These are phyloP conservation scores for Drosophila longiperda DNA, from an alignment of 2,888 invertebrate genomes.

Conservation along the genomic window DNA sequence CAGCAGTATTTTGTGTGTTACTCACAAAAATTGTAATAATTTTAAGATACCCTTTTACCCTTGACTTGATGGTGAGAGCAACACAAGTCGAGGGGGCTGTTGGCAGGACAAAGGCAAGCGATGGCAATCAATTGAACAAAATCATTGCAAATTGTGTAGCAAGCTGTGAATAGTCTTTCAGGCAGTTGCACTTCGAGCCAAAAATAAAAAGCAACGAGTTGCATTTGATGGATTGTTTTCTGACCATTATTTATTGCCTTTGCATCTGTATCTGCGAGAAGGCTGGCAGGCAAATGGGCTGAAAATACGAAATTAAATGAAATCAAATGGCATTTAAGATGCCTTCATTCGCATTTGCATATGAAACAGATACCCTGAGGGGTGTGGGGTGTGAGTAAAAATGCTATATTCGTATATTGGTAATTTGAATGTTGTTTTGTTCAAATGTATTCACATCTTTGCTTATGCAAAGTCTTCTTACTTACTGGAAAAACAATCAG, in stretches of 20 bases:
- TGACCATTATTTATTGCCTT: slow-evolving; percentile 34
- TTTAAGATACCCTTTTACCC: background rate
- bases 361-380: slow-evolving; percentile 22
- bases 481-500: slow-evolving; percentile 68
- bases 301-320: slow-evolving; percentile 53
- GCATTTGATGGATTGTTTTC: slow-evolving; percentile 51
- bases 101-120: slow-evolving; percentile 35
- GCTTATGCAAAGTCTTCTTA: slow-evolving; percentile 76
- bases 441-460: slow-evolving; percentile 61
- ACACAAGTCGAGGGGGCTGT: slow-evolving; percentile 14
- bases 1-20: background rate
- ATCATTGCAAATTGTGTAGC: slow-evolving; percentile 71
- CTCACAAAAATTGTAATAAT: too few species aligned
- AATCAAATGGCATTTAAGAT: slow-evolving; percentile 66
- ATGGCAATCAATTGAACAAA: slow-evolving; percentile 62
- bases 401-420: slow-evolving; percentile 23
- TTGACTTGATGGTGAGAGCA: slow-evolving; percentile 11
- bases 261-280: slow-evolving; percentile 17
- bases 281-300: slow-evolving; percentile 18
- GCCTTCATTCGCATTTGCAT: slow-evolving; percentile 51
- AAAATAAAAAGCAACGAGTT: slow-evolving; percentile 56
- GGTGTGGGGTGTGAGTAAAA: background rate
- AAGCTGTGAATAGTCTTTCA: slow-evolving; percentile 35
- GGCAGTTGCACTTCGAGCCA: slow-evolving; percentile 48
- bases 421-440: slow-evolving; percentile 59